Evolutionary conservation across 2,113 vertebrate species (phyloP), one percentile per base, ranked within the genome.

Genomic region (Cromileptes altivelis): DNA sequence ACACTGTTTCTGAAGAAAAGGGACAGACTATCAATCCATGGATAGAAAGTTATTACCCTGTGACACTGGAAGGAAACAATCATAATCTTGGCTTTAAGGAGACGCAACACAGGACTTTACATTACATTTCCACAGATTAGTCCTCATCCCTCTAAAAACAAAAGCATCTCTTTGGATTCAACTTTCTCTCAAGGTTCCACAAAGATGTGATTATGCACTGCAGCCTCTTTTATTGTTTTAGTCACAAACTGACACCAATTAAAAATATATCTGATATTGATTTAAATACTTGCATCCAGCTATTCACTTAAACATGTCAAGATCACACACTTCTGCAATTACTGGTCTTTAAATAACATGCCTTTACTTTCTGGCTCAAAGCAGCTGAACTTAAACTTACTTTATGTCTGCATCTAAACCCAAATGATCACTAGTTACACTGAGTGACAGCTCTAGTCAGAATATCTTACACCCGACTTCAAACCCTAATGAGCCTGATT

Each of bases 1-100:
- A 33, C 37, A 64, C 40, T 7, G 62, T 87, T 82, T 87, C 70
- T 57, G 88, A 86, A 87, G 61, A 82, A 86, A 82, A 63, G 55
- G 58, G 55, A 88, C 75, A 84, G 75, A 70, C 67, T 19, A 78
- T 90, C 80, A 84, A 65, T 86, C 84, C 63, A 60, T 19, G 8
- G 58, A 70, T 30, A 45, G 65, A 82, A 90, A 78, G 57, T 78
- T 76, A 79, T 85, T 82, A 82, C 53, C 60, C 63, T 67, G 42
- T 58, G 52, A 88, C 62, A 69, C 2, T 56, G 18, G 40, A 68
- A 55, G 49, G 71, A 88, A 86, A 84, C 49, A 80, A 77, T 81
- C 25, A 64, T 40, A 63, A 73, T 49, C 77, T 80, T 21, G 61
- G 52, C 33, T 64, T 83, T 69, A 70, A 60, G 53, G 58, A 84